These are phyloP conservation scores for Aphelenchoides fujianensis DNA, from an alignment of 1,140 invertebrate species.

Conservation along the genomic window DNA sequence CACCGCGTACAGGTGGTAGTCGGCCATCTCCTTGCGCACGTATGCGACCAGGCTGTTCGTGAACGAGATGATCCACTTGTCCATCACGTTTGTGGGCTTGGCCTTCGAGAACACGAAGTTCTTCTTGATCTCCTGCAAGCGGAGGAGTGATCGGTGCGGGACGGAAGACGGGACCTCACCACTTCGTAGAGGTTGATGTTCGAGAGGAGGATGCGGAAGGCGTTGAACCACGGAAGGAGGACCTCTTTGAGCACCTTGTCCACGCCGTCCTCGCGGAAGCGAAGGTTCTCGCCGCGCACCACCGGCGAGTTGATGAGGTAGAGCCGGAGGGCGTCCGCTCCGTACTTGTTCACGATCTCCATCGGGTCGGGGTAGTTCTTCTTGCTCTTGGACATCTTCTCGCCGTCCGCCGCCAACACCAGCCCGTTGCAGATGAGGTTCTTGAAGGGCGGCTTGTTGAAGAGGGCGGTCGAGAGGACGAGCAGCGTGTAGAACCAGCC, in stretches of 20 bases:
- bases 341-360: slow-evolving; percentile 85
- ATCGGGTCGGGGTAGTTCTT: slow-evolving; percentile 98
- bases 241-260: slow-evolving; percentile 93
- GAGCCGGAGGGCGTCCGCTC: slow-evolving; percentile 86
- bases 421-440: slow-evolving; percentile 94
- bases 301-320: slow-evolving; percentile 98
- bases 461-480: slow-evolving; percentile 91
- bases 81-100: slow-evolving; percentile 78
- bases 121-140: slow-evolving; percentile 44
- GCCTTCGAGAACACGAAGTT: slow-evolving; percentile 36
- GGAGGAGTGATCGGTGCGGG: no score
- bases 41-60: slow-evolving; percentile 85
- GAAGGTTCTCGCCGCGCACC: slow-evolving; percentile 88
- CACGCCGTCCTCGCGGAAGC: slow-evolving; percentile 95
- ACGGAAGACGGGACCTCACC: no score
- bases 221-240: slow-evolving; percentile 97
- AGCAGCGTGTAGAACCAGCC: slow-evolving; percentile 93
- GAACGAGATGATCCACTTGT: slow-evolving; percentile 93
- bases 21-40: slow-evolving; percentile 84
- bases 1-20: slow-evolving; percentile 90
- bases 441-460: slow-evolving; percentile 92
- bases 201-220: slow-evolving; percentile 89
- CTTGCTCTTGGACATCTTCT: slow-evolving; percentile 99
- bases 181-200: slow-evolving; percentile 79
- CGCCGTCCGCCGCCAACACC: slow-evolving; percentile 85